Evolutionary conservation across 2,113 vertebrate genomes (phyloP), one percentile per base, ranked within the genome.

Genomic region (Hippopotamus amphibius): DNA sequence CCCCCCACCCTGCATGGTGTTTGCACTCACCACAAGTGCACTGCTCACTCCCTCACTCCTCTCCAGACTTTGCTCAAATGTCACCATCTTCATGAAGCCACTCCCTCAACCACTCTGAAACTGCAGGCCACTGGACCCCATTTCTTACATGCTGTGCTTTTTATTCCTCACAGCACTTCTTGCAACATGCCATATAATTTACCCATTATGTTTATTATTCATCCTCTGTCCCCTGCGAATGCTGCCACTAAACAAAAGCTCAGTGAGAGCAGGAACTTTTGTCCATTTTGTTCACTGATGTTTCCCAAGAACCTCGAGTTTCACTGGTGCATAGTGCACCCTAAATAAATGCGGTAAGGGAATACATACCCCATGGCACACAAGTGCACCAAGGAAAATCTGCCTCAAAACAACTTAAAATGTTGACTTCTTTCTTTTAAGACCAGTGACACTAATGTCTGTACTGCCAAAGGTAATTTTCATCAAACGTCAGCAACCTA

Each of bases 1-100:
- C 2, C 61, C 41, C 2, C 22, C 69, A 72, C 69, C 69, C 69
- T 11, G 9, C 0, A 1, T 0, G 22, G 59, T 1, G 2, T 30
- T 3, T 19, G 43, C 16, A 21, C 48, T 33, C 30, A n/a, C 24
- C 53, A 17, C 10, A 24, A 8, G 13, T 11, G 37, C 53, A 15
- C 1, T 17, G 5, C 17, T 16, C 46, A 21, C 7, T 0, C 43
- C 53, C 55, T 57, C 50, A 6, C 21, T 71, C 8, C 88, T 37
- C 37, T 26, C 59, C 26, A 19, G 50, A 22, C 83, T 37, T 16
- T 37, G 65, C 55, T 37, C 37, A 13, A 15, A 59, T 30, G 17
- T 61, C 16, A n/a, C 12, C 19, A 0, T 5, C 21, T 53, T 46
- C 41, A 17, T 1, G 63, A 72, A 17, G 12, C 14, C 43, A 57